These are phyloP conservation scores for Apaloderma vittatum DNA, from an alignment of 2,113 vertebrate species.

Conservation along the genomic window DNA sequence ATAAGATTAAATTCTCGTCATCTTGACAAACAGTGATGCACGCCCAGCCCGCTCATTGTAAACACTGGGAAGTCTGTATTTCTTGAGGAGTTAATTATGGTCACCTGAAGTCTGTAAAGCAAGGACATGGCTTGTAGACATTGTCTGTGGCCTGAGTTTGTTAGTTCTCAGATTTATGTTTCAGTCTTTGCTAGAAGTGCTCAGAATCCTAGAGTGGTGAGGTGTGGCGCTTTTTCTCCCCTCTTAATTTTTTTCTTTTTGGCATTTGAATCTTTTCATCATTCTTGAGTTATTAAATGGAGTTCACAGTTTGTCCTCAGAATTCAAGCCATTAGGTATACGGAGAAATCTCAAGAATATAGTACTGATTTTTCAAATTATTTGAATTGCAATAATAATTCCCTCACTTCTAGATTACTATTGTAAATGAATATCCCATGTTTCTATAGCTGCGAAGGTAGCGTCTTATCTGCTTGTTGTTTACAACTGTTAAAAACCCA, in stretches of 20 bases:
- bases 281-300: background rate
- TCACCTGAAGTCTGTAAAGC: background rate
- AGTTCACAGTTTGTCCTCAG: background rate
- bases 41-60: fast-evolving
- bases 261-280: background rate
- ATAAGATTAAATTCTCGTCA: background rate
- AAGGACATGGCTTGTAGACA: background rate
- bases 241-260: background rate
- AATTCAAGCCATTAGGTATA: background rate
- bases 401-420: background rate
- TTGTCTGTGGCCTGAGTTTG: background rate
- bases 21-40: background rate
- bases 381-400: background rate
- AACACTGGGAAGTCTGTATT: background rate
- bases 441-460: background rate
- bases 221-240: fast-evolving
- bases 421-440: background rate
- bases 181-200: background rate
- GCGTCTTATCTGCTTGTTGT: background rate
- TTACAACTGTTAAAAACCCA: background rate
- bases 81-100: background rate
- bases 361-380: background rate
- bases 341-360: background rate
- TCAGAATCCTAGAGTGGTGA: background rate
- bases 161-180: background rate